phyloP scores from a whole-genome alignment of 2,113 vertebrate genomes.

The Oncorhynchus mykiss region DNA sequence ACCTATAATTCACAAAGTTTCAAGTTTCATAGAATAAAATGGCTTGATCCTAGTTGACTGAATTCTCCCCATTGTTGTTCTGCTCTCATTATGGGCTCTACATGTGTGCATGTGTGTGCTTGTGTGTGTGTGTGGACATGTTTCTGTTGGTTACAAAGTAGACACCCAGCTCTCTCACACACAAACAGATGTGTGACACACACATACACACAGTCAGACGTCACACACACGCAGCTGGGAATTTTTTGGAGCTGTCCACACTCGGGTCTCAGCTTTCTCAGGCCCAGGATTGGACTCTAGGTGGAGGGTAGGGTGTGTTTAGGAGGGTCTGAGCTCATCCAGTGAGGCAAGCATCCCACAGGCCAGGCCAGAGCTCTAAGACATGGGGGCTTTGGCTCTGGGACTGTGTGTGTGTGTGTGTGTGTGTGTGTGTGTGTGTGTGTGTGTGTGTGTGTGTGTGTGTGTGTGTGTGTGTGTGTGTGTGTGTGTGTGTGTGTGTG shows the following conservation, averaged over 20 bases:
- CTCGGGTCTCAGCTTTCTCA: slow-evolving; percentile 9
- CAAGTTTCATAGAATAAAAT: too few species aligned
- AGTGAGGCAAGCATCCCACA: slow-evolving; percentile 58
- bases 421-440: neutral
- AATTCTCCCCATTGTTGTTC: neutral
- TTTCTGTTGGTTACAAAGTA: slow-evolving; percentile 70
- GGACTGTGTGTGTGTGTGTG: too few species aligned
- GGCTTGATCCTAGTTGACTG: too few species aligned
- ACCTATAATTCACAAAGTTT: too few species aligned
- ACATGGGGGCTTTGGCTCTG: too few species aligned
- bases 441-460: neutral
- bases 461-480: slow-evolving; percentile 13
- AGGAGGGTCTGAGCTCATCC: slow-evolving; percentile 48
- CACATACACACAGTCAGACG: slow-evolving; percentile 16
- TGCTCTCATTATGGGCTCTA: neutral
- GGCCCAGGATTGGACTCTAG: slow-evolving; percentile 14
- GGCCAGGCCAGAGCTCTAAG: slow-evolving; percentile 5
- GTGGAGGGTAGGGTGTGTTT: slow-evolving; percentile 47
- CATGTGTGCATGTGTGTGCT: neutral
- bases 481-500: neutral
- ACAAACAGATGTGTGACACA: slow-evolving; percentile 7
- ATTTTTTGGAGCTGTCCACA: slow-evolving; percentile 19
- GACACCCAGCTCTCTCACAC: slow-evolving; percentile 10
- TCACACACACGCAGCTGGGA: slow-evolving; percentile 26
- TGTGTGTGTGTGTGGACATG: slow-evolving; percentile 12